Evolutionary conservation across 1,140 invertebrate species (phyloP), one percentile per base, ranked within the genome.

Genomic region (Reticulitermes speratus): DNA sequence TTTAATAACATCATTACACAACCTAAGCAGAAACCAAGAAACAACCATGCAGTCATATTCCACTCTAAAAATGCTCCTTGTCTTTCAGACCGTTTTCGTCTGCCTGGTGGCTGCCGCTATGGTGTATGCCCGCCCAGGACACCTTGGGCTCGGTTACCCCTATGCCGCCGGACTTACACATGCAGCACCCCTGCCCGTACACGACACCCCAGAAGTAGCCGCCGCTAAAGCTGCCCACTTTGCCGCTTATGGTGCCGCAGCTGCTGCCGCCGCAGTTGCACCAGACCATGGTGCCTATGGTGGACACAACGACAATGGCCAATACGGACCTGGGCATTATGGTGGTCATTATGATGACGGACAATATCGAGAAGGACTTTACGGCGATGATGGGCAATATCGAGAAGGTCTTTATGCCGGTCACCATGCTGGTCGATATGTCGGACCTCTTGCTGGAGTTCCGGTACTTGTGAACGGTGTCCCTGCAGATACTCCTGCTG

Each of bases 371-470:
- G 59, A 65, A n/a, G 59, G 59, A 21, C 59, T 19, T 21, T 65
- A 65, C 21, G 59, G 59, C 19, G 59, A 65, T n/a, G 59, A 65
- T n/a, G 59, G 59, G 25, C 59, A 65, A 19, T 65, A 65, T n/a
- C 55, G 21, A 14, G 14, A 14, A 19, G 94, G 94, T 87, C 92
- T 93, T 55, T 94, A 94, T 87, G 91, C 94, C 85, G 95, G 95
- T 89, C 92, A 59, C 21, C 21, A 59, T 59, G 55, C 14, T 59
- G 55, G 55, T 23, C 55, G 21, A 2, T 59, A 59, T 59, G 55
- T 30, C 8, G 48, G 87, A 9, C 83, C 89, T 8, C 38, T 82
- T 87, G 89, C 89, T n/a, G 86, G 52, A 82, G 86, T 84, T 52
- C 86, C 87, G 85, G 2, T 45, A 65, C 11, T 88, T 89, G 32